Evolutionary conservation across 2,888 invertebrate genomes (phyloP).

Genomic region (Drosophila paracracens): DNA sequence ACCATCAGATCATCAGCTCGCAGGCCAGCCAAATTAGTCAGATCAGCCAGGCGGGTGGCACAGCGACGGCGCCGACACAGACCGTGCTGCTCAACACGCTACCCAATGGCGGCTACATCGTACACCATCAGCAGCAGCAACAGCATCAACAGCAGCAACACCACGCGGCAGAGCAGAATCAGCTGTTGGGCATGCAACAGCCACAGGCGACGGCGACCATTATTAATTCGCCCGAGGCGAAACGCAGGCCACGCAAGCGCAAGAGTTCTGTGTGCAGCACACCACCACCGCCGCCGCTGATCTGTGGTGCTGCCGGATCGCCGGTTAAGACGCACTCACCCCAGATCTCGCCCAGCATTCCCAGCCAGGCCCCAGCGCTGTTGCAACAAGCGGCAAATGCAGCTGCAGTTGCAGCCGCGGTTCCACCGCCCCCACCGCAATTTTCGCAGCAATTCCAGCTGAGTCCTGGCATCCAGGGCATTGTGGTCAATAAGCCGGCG

Average conservation of each 20-base stretch:
- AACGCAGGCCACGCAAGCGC: slow-evolving; percentile 90
- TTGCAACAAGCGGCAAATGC: slow-evolving; percentile 62
- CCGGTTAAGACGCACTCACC: slow-evolving; percentile 81
- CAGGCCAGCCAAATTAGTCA: slow-evolving; percentile 59
- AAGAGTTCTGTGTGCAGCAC: slow-evolving; percentile 86
- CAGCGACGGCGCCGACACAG: slow-evolving; percentile 86
- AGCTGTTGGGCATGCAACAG: slow-evolving; percentile 66
- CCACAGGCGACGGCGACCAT: slow-evolving; percentile 83
- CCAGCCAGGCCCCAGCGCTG: slow-evolving; percentile 77
- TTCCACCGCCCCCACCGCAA: slow-evolving; percentile 85
- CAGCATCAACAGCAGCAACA: slow-evolving; percentile 87
- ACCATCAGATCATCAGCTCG: slow-evolving; percentile 69
- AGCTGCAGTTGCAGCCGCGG: slow-evolving; percentile 66
- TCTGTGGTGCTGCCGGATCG: slow-evolving; percentile 49
- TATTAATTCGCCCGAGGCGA: slow-evolving; percentile 89
- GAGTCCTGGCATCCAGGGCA: slow-evolving; percentile 91
- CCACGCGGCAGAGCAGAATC: slow-evolving; percentile 68
- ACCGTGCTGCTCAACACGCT: slow-evolving; percentile 93
- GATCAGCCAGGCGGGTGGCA: slow-evolving; percentile 29
- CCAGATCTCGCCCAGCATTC: slow-evolving; percentile 84
- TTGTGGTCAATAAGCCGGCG: slow-evolving; percentile 86
- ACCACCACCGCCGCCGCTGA: slow-evolving; percentile 60
- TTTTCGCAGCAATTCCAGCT: slow-evolving; percentile 92
- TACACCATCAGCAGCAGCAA: slow-evolving; percentile 90
- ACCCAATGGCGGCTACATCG: slow-evolving; percentile 91